phyloP scores from a whole-genome alignment of 1,140 invertebrate genomes.

The Caligus rogercresseyi region DNA sequence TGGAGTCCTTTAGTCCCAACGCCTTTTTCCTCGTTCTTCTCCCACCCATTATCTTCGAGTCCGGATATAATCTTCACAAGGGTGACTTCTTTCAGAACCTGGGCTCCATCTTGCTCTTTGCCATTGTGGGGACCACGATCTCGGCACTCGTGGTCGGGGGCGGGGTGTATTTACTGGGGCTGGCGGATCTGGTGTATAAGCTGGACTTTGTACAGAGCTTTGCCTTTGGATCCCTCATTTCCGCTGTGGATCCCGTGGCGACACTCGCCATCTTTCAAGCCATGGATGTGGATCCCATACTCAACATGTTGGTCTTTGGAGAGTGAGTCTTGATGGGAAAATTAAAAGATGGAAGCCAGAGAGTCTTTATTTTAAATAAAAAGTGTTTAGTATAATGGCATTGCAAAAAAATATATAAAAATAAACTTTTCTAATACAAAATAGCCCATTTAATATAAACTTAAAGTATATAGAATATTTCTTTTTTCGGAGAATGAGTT shows the following conservation, averaged over 20 bases:
- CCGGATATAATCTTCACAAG: conserved; percentile 94
- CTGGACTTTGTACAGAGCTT: conserved; percentile 89
- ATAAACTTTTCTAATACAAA: too few relatives aligned
- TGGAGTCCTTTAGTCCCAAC: conserved; percentile 90
- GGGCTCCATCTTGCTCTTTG: conserved; percentile 70
- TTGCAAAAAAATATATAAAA: too few relatives aligned
- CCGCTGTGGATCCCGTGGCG: conserved; percentile 95
- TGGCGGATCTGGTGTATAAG: conserved; percentile 57
- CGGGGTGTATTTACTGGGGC: conserved; percentile 29
- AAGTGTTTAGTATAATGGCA: too few relatives aligned
- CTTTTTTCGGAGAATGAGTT: too few relatives aligned
- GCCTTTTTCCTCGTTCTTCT: conserved; percentile 88
- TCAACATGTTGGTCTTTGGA: conserved; percentile 94
- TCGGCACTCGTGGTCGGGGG: conserved; percentile 84
- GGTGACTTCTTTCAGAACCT: conserved; percentile 83
- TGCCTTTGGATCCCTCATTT: conserved; percentile 93
- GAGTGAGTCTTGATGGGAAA: conserved; percentile 54
- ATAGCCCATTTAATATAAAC: too few relatives aligned
- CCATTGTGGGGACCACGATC: conserved; percentile 86
- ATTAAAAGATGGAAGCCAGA: too few relatives aligned
- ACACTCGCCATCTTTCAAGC: conserved; percentile 97
- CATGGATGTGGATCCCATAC: conserved; percentile 75
- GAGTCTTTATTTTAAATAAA: too few relatives aligned
- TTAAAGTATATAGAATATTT: too few relatives aligned
- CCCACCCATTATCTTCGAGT: conserved; percentile 98